Percentiles rank a stretch among this genome's conserved stretches.
Conservation (phyloP, 2,888 invertebrate genomes). For the Junonia oenone region DNA sequence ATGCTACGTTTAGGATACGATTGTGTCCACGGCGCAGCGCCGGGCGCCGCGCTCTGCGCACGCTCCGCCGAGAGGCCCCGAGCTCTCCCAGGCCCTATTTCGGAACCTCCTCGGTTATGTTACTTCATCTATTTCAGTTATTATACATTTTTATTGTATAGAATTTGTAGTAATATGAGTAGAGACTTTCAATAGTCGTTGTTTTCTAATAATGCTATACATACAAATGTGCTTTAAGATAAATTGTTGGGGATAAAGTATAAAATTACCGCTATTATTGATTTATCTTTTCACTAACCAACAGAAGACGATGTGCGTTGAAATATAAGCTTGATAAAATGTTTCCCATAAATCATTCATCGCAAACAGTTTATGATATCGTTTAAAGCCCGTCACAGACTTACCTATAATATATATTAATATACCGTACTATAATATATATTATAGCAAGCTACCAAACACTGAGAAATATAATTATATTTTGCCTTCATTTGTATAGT, state of each 20-base stretch:
- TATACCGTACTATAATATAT: no score
- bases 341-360: no score
- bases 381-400: no score
- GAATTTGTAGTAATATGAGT: background rate
- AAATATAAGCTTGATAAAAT: no score
- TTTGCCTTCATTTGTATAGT: no score
- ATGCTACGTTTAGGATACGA: conserved; percentile 68
- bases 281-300: conserved; percentile 7
- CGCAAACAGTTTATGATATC: no score
- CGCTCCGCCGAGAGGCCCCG: conserved; percentile 48
- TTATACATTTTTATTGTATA: background rate
- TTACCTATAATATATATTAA: no score
- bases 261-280: conserved; percentile 9
- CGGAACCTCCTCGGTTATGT: conserved; percentile 1
- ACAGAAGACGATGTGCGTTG: background rate
- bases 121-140: conserved; percentile 11
- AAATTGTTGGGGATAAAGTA: background rate
- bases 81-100: conserved; percentile 39
- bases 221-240: background rate
- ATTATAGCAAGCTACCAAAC: no score
- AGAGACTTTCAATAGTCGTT: background rate
- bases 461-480: no score
- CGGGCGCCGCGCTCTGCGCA: conserved; percentile 27
- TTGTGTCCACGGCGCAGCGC: conserved; percentile 51
- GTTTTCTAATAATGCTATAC: background rate